Evolutionary conservation across 2,888 invertebrate genomes (phyloP).

Genomic region (Drosophila siamana): DNA sequence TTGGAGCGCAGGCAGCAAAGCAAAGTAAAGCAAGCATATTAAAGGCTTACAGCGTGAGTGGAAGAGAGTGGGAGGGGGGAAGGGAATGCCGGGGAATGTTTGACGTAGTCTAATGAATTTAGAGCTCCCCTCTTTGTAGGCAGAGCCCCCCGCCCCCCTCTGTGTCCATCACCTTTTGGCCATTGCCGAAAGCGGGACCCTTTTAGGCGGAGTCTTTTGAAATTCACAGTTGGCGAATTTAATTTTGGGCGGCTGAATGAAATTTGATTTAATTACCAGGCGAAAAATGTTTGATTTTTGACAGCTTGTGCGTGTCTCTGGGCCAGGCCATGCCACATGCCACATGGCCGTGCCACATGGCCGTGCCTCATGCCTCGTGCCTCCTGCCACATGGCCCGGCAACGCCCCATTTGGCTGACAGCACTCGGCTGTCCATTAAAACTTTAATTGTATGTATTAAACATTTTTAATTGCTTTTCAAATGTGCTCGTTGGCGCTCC

Average conservation of each 20-base stretch:
- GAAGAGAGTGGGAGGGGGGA: not conserved
- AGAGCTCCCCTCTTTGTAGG: too few relatives aligned
- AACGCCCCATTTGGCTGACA: not conserved
- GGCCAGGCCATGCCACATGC: not conserved
- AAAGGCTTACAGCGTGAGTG: not conserved
- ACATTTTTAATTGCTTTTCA: conserved; percentile 61
- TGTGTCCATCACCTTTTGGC: conserved; percentile 4
- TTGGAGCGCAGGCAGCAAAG: not conserved
- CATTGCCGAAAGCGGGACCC: conserved; percentile 2
- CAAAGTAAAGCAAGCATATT: not conserved
- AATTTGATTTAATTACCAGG: conserved; percentile 64
- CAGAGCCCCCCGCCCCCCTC: not conserved
- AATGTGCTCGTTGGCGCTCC: conserved; percentile 51
- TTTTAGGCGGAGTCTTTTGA: conserved; percentile 17
- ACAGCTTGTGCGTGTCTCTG: conserved; percentile 10
- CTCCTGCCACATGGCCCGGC: not conserved
- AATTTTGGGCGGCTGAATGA: conserved; percentile 55
- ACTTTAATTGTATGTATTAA: conserved; percentile 72
- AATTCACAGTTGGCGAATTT: conserved; percentile 54
- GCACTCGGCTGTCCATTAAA: conserved; percentile 58
- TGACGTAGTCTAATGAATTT: conserved; percentile 25
- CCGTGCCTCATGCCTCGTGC: not conserved
- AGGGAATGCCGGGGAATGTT: not conserved
- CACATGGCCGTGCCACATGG: too few relatives aligned
- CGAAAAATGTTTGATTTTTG: conserved; percentile 61